These are phyloP conservation scores for Clarias pachynema DNA, from an alignment of 2,797 vertebrate genomes.

Conservation along the genomic window DNA sequence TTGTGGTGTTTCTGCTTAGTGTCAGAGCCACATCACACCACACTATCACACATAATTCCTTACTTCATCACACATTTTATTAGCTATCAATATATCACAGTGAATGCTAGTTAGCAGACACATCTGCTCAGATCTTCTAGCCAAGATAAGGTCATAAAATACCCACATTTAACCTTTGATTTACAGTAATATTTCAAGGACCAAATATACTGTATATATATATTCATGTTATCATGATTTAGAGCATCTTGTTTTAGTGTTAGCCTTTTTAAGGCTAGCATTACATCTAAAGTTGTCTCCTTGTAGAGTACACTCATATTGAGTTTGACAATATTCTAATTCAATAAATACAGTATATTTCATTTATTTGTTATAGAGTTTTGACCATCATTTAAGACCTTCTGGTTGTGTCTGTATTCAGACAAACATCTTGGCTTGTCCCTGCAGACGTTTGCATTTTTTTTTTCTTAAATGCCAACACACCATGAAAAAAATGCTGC, in stretches of 20 bases:
- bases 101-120: neutral
- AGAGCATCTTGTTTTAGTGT: neutral
- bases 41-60: neutral
- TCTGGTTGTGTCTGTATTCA: constrained; percentile 44
- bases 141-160: neutral
- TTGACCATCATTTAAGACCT: constrained; percentile 46
- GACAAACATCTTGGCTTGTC: neutral
- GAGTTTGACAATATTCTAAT: neutral
- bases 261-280: neutral
- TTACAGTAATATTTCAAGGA: too few species aligned
- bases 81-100: neutral
- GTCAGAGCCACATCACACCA: neutral
- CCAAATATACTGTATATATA: neutral
- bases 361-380: constrained; percentile 4
- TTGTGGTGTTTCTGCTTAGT: neutral
- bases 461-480: neutral
- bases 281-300: neutral
- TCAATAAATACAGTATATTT: neutral
- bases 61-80: neutral
- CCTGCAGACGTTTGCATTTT: neutral
- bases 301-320: neutral
- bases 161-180: neutral
- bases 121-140: neutral
- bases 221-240: neutral
- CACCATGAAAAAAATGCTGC: neutral